Conservation (phyloP, 2,888 invertebrate species). For the Platerodrilus igneus region DNA sequence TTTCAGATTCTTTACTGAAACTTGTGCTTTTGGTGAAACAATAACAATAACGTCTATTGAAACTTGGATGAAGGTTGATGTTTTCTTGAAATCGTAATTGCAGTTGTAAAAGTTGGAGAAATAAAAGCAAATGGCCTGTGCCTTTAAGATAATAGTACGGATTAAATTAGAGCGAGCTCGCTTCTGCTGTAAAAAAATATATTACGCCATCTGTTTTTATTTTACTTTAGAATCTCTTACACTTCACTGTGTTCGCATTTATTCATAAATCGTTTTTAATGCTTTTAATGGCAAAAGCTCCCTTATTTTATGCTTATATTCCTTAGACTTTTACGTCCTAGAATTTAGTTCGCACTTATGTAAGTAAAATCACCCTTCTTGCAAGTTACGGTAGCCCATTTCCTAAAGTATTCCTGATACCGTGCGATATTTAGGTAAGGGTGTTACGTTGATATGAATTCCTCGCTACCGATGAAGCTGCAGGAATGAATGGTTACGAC, state of each 20-base stretch:
- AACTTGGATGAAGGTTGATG: conserved; percentile 35
- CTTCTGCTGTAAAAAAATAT: conserved; percentile 39
- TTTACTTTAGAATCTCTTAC: conserved; percentile 35
- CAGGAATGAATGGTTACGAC: conserved; percentile 35
- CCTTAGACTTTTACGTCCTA: conserved; percentile 11
- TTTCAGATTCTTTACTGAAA: conserved; percentile 12
- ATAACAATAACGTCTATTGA: conserved; percentile 33
- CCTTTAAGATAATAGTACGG: conserved; percentile 41
- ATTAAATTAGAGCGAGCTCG: conserved; percentile 43
- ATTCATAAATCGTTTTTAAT: conserved; percentile 30
- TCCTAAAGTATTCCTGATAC: conserved; percentile 20
- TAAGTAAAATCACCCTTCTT: conserved; percentile 19
- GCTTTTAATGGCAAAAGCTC: conserved; percentile 25
- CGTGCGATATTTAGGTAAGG: conserved; percentile 35
- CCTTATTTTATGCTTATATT: conserved; percentile 15
- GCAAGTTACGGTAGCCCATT: conserved; percentile 9
- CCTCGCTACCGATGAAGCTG: conserved; percentile 29
- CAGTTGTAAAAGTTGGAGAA: conserved; percentile 38
- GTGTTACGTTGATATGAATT: conserved; percentile 35
- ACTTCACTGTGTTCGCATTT: conserved; percentile 23
- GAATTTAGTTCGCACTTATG: conserved; percentile 13
- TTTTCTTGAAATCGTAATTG: conserved; percentile 37
- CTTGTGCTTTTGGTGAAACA: conserved; percentile 19
- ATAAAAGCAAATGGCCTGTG: conserved; percentile 45
- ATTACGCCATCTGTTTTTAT: conserved; percentile 44